These are phyloP conservation scores for Sarcoramphus papa DNA, from an alignment of 2,797 vertebrate species.

Conservation along the genomic window DNA sequence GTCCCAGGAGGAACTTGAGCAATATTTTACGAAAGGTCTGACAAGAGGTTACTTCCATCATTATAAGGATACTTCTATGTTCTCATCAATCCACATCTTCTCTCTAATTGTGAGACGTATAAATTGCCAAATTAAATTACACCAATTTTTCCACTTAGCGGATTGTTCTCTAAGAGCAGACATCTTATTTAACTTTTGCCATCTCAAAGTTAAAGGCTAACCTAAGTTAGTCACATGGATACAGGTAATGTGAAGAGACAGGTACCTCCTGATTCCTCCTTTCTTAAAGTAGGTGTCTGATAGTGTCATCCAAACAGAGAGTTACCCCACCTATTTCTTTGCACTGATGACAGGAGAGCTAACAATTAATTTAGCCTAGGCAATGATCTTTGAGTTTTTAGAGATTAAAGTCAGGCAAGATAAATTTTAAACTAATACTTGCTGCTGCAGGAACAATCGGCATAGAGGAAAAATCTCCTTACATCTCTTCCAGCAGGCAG, in stretches of 20 bases:
- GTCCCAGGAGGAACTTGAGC: not conserved
- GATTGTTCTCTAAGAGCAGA: not conserved
- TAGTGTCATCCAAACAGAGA: not conserved
- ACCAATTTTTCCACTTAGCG: not conserved
- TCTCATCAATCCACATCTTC: not conserved
- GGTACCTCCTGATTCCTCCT: not conserved
- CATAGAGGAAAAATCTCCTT: not conserved
- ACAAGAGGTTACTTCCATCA: not conserved
- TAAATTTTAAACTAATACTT: not conserved
- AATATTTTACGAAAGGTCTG: not conserved
- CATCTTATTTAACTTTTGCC: not conserved
- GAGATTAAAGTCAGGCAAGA: not conserved
- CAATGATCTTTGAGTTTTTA: not conserved
- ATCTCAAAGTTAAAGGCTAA: not conserved
- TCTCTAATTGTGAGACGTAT: not conserved
- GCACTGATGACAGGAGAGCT: not conserved
- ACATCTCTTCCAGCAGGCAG: not conserved
- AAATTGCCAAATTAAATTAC: not conserved
- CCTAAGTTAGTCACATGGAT: not conserved
- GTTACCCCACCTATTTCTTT: not conserved
- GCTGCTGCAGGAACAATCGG: not conserved
- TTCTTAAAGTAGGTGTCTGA: not conserved
- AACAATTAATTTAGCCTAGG: not conserved
- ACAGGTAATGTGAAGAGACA: not conserved
- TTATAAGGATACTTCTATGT: not conserved